Base-by-base conservation (phyloP, 2,797 vertebrate species). In the Acrossocheilus wenchowensis region DNA sequence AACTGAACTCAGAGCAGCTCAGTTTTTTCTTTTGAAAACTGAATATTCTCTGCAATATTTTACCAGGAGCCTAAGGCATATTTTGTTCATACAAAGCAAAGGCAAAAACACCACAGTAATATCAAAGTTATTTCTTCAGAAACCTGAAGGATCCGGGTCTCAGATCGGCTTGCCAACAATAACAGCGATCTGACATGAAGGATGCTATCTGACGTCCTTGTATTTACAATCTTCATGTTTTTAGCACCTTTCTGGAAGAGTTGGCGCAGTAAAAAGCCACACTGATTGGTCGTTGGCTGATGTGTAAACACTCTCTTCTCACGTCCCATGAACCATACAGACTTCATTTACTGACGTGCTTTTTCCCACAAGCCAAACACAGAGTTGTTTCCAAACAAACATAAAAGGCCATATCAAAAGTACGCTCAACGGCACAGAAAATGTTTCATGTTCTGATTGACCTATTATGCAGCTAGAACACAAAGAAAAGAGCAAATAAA, bases 231-330 rank as follows among this genome's bases (percentile, higher is more conserved):
- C 60, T 81, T 69, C 66, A 30, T 17, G 41, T 73, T 81, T 86
- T 69, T 82, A 84, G 64, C 84, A 89, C 84, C 81, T 88, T 69
- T 86, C 81, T 72, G 86, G 86, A 87, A 86, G 60, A 74, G 86
- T 52, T 52, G 60, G 71, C 64, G 71, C 50, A 78, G 21, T 87
- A 39, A 87, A 89, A 86, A 83, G 36, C 77, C 3, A 7, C 3
- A 39, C 64, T 86, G 84, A 89, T 87, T 86, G 81, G 71, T 64
- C 36, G 26, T 7, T 52, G 84, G 62, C 62, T 54, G 54, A 66
- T 52, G 75, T 81, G 84, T 87, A 69, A 84, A 64, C 30, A 71
- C 26, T 41, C 69, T 54, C 69, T 34, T 78, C 75, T 77, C 48
- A 64, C 5, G 4, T 26, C 14, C 60, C 69, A 50, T 89, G 86